Percentiles rank a stretch among this genome's conserved stretches.
Evolutionary conservation across 2,797 vertebrate genomes (phyloP).

Genomic region (Mycteria americana): DNA sequence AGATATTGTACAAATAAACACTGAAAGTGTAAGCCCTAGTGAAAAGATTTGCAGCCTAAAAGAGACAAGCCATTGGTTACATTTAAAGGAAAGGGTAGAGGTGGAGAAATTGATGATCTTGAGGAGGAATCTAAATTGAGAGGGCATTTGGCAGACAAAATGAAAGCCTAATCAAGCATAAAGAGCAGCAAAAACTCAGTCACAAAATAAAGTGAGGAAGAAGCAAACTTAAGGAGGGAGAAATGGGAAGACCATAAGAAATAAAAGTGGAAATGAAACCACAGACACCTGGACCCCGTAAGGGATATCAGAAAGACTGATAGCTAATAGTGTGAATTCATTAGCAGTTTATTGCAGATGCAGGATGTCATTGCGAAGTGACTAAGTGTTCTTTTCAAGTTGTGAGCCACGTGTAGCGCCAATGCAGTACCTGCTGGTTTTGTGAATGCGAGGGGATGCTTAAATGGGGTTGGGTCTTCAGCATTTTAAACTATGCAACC

Average conservation of each 20-base stretch:
- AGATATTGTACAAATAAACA: conserved; percentile 29
- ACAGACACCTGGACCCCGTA: not conserved
- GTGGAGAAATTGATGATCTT: not conserved
- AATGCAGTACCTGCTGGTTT: not conserved
- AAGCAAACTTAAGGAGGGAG: not conserved
- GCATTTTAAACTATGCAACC: not conserved
- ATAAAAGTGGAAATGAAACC: not conserved
- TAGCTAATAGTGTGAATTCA: not conserved
- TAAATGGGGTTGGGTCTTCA: not conserved
- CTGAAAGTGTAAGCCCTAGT: not conserved
- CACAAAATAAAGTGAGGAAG: not conserved
- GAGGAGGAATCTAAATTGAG: not conserved
- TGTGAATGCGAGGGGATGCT: not conserved
- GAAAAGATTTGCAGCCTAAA: not conserved
- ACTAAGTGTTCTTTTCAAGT: not conserved
- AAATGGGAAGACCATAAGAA: not conserved
- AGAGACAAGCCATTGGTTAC: not conserved
- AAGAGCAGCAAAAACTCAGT: not conserved
- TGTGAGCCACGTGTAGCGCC: not conserved
- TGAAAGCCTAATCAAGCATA: not conserved
- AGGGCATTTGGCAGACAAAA: not conserved
- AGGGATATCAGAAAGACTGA: not conserved
- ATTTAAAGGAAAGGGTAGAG: not conserved
- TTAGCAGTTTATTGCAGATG: not conserved
- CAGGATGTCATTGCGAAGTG: not conserved